Conservation (phyloP, 2,113 vertebrate genomes). For the Sapajus apella region DNA sequence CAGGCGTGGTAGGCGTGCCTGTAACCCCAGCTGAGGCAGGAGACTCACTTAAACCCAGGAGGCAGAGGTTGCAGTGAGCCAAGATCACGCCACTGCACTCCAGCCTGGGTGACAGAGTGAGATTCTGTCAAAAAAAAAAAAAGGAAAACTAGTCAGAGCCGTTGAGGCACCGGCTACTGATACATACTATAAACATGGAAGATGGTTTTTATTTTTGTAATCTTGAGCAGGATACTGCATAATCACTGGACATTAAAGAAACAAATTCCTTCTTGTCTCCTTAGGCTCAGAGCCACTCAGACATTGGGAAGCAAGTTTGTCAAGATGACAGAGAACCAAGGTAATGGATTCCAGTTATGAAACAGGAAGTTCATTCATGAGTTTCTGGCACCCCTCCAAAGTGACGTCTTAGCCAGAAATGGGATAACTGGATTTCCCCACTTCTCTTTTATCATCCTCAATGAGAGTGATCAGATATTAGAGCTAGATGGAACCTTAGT, state of each 20-base stretch:
- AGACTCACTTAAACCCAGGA: too few relatives aligned
- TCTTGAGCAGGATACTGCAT: neutral
- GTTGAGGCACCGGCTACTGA: neutral
- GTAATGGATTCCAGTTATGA: conserved; percentile 50
- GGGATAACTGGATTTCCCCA: neutral
- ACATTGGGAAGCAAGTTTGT: conserved; percentile 60
- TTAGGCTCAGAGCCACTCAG: conserved; percentile 21
- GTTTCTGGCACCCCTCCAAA: conserved; percentile 21
- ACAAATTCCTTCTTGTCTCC: conserved; percentile 11
- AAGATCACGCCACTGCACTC: too few relatives aligned
- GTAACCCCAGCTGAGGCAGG: too few relatives aligned
- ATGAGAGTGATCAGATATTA: neutral
- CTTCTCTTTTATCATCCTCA: neutral
- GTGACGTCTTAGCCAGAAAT: neutral
- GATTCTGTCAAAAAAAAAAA: too few relatives aligned
- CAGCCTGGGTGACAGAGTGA: too few relatives aligned
- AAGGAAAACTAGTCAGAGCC: neutral
- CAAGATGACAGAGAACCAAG: conserved; percentile 52
- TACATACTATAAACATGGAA: neutral
- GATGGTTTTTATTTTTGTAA: neutral
- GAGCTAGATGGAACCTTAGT: neutral
- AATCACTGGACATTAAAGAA: neutral
- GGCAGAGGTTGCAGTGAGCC: too few relatives aligned
- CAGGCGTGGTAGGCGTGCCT: too few relatives aligned
- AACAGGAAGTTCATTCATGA: conserved; percentile 61